Evolutionary conservation across 1,140 invertebrate genomes (phyloP).

Genomic region (Sycophaga agraensis): DNA sequence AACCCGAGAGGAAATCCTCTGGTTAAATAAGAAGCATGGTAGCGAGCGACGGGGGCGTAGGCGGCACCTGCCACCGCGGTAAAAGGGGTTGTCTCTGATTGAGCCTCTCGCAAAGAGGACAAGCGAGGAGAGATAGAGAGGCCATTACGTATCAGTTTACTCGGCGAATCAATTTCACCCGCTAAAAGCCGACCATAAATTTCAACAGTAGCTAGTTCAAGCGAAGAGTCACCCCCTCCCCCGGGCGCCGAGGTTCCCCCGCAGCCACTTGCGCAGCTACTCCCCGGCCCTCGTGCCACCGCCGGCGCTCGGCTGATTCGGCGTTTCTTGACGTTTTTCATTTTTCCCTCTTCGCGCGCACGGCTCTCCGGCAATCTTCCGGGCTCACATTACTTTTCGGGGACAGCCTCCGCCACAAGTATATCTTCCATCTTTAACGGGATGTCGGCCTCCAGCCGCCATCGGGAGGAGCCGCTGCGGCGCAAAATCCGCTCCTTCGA

Average conservation of each 20-base stretch:
- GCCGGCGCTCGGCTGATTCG: slow-evolving; percentile 31
- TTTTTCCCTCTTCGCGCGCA: not conserved
- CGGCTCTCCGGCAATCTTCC: not conserved
- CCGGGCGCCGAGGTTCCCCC: too few relatives aligned
- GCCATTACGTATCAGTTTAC: slow-evolving; percentile 46
- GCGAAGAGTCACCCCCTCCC: too few relatives aligned
- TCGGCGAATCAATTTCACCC: slow-evolving; percentile 43
- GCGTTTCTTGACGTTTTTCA: slow-evolving; percentile 36
- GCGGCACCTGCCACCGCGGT: not conserved
- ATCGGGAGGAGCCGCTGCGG: too few relatives aligned
- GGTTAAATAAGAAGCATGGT: slow-evolving; percentile 21
- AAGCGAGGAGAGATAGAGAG: slow-evolving; percentile 29
- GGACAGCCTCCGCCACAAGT: slow-evolving; percentile 14
- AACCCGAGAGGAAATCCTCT: slow-evolving; percentile 12
- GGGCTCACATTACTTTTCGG: slow-evolving; percentile 29
- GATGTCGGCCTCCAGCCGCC: too few relatives aligned
- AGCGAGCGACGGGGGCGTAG: not conserved
- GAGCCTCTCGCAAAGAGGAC: slow-evolving; percentile 16
- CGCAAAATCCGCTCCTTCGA: too few relatives aligned
- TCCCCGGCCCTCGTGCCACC: not conserved
- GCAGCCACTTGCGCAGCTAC: too few relatives aligned
- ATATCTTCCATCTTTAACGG: slow-evolving; percentile 7
- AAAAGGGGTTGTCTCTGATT: slow-evolving; percentile 21
- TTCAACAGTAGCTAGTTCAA: slow-evolving; percentile 33
- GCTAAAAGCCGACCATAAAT: slow-evolving; percentile 46